Evolutionary conservation across 2,113 vertebrate species (phyloP).

Genomic region (Catharus minimus): DNA sequence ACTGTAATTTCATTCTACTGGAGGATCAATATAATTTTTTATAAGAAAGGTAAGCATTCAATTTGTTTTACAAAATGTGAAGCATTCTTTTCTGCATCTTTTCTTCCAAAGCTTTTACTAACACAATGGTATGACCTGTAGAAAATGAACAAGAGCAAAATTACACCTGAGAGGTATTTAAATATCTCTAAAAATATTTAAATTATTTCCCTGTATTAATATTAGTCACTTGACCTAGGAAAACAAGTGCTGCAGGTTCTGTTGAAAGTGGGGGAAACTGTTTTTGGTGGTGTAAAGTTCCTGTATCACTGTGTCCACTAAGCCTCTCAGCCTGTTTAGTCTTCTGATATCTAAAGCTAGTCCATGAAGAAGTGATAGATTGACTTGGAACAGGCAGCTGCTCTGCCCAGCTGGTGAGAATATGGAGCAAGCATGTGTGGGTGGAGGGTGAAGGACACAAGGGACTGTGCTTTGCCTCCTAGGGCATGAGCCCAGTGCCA

Average conservation of each 20-base stretch:
- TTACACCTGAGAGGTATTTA: neutral
- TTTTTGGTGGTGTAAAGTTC: neutral
- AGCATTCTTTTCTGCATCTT: neutral
- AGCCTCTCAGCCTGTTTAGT: neutral
- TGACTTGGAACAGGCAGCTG: neutral
- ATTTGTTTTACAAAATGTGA: neutral
- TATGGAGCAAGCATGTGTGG: rapidly evolving
- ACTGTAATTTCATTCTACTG: neutral
- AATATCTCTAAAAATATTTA: neutral
- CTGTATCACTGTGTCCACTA: rapidly evolving
- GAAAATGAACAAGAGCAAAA: neutral
- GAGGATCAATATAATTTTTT: neutral
- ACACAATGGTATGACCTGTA: neutral
- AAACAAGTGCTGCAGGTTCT: neutral
- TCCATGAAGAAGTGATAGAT: neutral
- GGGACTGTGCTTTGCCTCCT: neutral
- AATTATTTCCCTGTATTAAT: neutral
- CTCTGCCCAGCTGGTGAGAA: neutral
- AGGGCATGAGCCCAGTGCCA: neutral
- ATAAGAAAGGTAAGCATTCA: neutral
- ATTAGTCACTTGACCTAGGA: neutral
- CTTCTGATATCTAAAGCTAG: neutral
- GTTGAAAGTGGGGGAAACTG: neutral
- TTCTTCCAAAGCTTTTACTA: neutral
- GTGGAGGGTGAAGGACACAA: neutral